Evolutionary conservation across 1,140 invertebrate species (phyloP).

Genomic region (Whitmania pigra): DNA sequence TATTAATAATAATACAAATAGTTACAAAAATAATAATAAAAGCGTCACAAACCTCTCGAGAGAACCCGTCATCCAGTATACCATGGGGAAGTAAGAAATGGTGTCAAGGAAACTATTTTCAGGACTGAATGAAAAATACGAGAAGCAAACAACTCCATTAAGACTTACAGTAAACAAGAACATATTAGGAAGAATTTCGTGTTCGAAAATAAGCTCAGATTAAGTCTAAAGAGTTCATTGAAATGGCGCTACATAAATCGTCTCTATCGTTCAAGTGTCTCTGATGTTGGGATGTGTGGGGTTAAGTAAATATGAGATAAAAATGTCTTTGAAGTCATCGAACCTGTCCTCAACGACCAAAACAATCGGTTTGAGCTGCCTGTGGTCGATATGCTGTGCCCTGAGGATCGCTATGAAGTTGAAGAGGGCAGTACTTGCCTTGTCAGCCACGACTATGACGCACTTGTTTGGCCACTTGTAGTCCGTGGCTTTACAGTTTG

Average conservation of each 20-base stretch:
- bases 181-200: too few relatives aligned
- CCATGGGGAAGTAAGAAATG: constrained; percentile 87
- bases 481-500: constrained; percentile 68
- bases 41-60: constrained; percentile 66
- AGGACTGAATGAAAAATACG: constrained; percentile 53
- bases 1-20: not conserved
- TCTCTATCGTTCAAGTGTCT: too few relatives aligned
- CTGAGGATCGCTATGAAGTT: constrained; percentile 94
- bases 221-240: too few relatives aligned
- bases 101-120: constrained; percentile 87
- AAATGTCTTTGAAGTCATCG: constrained; percentile 21
- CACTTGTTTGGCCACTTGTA: constrained; percentile 96
- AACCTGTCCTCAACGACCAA: constrained; percentile 65
- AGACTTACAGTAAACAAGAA: too few relatives aligned
- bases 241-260: too few relatives aligned
- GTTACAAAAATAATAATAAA: not conserved
- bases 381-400: constrained; percentile 85
- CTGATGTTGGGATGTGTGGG: too few relatives aligned
- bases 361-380: constrained; percentile 87
- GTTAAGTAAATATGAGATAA: too few relatives aligned
- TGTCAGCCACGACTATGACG: constrained; percentile 89
- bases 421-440: constrained; percentile 91
- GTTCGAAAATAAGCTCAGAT: too few relatives aligned
- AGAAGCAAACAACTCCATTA: constrained; percentile 46
- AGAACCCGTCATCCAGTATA: constrained; percentile 93